Percentiles rank a stretch among this genome's conserved stretches.
Evolutionary conservation across 2,888 invertebrate species (phyloP).

Genomic region (Alloplasta piceator): DNA sequence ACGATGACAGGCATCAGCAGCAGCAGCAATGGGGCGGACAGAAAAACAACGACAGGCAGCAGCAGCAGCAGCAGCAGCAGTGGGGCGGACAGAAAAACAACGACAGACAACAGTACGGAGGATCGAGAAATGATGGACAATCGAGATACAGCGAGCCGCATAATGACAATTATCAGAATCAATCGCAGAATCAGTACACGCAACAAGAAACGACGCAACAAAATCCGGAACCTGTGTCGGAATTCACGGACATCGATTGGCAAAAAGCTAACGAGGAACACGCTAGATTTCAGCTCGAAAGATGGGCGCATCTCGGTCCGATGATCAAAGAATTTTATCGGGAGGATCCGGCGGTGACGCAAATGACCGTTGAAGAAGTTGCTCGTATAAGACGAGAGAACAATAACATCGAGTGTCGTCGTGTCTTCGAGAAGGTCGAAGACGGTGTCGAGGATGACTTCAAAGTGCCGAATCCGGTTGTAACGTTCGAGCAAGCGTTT

Average conservation of each 20-base stretch:
- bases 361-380: conserved; percentile 87
- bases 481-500: conserved; percentile 89
- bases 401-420: conserved; percentile 90
- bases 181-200: too few species aligned
- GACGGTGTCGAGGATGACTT: conserved; percentile 80
- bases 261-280: conserved; percentile 84
- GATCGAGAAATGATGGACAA: too few species aligned
- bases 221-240: conserved; percentile 4
- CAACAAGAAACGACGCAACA: too few species aligned
- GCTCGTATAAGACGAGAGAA: conserved; percentile 87
- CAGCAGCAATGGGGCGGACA: too few species aligned
- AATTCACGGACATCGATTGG: conserved; percentile 85
- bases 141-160: too few species aligned
- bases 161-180: too few species aligned
- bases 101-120: too few species aligned
- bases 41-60: too few species aligned
- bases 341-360: conserved; percentile 89
- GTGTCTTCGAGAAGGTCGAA: conserved; percentile 86
- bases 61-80: neutral
- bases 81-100: too few species aligned
- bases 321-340: conserved; percentile 93
- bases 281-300: conserved; percentile 84
- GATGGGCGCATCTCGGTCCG: conserved; percentile 88
- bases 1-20: conserved; percentile 1
- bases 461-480: conserved; percentile 90